These are phyloP conservation scores for Eupeodes luniger DNA, from an alignment of 2,888 invertebrate genomes.

Conservation along the genomic window DNA sequence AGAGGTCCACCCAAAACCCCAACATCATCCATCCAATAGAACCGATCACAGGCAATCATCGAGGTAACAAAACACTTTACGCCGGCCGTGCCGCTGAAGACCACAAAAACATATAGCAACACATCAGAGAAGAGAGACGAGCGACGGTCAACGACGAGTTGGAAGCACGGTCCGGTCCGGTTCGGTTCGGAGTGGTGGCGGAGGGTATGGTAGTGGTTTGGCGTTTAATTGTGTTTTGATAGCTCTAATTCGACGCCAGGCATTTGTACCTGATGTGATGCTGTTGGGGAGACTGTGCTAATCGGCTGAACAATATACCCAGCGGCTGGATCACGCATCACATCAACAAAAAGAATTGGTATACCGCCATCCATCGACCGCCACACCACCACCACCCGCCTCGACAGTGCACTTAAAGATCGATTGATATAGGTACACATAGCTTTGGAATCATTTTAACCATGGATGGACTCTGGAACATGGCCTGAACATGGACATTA, in stretches of 20 bases:
- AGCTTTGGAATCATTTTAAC: not conserved
- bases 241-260: slow-evolving; percentile 76
- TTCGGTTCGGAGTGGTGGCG: not conserved
- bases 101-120: not conserved
- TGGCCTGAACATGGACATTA: not conserved
- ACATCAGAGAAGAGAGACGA: too few relatives aligned
- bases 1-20: slow-evolving; percentile 49
- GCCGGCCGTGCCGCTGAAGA: slow-evolving; percentile 34
- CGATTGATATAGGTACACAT: slow-evolving; percentile 56
- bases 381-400: too few relatives aligned
- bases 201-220: slow-evolving; percentile 42
- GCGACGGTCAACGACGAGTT: not conserved
- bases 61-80: slow-evolving; percentile 76
- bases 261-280: slow-evolving; percentile 19
- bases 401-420: slow-evolving; percentile 61
- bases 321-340: slow-evolving; percentile 69
- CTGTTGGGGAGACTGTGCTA: slow-evolving; percentile 64
- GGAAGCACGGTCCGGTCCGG: slow-evolving; percentile 4
- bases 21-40: slow-evolving; percentile 54
- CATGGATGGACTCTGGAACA: too few relatives aligned
- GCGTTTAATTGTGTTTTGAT: slow-evolving; percentile 76
- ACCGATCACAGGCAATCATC: slow-evolving; percentile 74
- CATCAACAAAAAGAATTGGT: slow-evolving; percentile 38
- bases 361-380: not conserved
- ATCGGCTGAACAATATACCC: slow-evolving; percentile 65